Conservation (phyloP, 2,888 invertebrate species). For the Troides oblongomaculatus region DNA sequence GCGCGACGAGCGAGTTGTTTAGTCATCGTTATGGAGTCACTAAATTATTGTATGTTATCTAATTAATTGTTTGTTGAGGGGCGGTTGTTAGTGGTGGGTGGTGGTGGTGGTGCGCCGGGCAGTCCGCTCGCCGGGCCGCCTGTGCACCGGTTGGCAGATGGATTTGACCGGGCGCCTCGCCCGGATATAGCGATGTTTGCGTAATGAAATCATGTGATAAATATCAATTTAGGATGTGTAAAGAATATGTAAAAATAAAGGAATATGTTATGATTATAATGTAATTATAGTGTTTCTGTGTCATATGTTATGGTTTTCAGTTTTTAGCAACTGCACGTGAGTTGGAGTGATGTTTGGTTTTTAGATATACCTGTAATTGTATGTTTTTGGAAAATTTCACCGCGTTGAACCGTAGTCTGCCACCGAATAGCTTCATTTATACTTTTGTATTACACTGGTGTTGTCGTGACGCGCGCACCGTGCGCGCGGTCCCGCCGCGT, state of each 20-base stretch:
- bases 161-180: background rate
- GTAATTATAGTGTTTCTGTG: constrained; percentile 57
- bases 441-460: too few relatives aligned
- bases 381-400: too few relatives aligned
- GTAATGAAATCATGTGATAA: constrained; percentile 67
- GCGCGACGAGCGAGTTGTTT: constrained; percentile 33
- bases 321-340: constrained; percentile 16
- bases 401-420: too few relatives aligned
- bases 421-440: too few relatives aligned
- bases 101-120: too few relatives aligned
- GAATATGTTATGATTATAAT: constrained; percentile 58
- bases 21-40: constrained; percentile 67
- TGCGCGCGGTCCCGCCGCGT: too few relatives aligned
- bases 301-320: constrained; percentile 50
- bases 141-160: constrained; percentile 4
- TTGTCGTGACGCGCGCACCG: too few relatives aligned
- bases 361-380: too few relatives aligned
- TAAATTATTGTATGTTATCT: constrained; percentile 68
- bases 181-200: constrained; percentile 37
- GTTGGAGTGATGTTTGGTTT: too few relatives aligned
- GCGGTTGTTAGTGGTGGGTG: background rate
- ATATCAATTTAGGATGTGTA: constrained; percentile 55
- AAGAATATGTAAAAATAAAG: constrained; percentile 47
- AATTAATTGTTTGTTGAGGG: constrained; percentile 35
- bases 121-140: background rate